Percentiles rank a stretch among this genome's conserved stretches.
phyloP scores from a whole-genome alignment of 2,113 vertebrate species.

The Bucco capensis region DNA sequence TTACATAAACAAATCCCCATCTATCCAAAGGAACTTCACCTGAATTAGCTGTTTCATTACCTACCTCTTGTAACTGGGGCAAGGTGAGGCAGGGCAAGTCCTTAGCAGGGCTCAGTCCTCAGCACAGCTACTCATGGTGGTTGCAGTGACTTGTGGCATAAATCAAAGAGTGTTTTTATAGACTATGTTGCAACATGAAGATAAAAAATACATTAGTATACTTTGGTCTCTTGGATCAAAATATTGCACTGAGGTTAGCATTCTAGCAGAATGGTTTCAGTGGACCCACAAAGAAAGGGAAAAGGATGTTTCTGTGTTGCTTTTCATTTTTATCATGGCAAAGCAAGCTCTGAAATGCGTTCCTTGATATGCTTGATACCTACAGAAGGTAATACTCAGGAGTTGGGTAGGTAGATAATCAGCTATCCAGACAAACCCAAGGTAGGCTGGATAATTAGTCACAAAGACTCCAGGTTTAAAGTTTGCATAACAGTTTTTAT shows the following conservation, averaged over 20 bases:
- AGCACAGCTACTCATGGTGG: not conserved
- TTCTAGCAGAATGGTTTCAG: not conserved
- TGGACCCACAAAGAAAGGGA: not conserved
- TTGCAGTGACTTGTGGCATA: not conserved
- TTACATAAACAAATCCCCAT: not conserved
- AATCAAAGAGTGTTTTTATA: not conserved
- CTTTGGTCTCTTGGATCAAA: not conserved
- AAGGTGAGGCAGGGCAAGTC: not conserved
- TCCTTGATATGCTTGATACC: not conserved
- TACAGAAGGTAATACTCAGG: not conserved
- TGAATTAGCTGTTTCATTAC: not conserved
- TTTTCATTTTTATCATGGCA: not conserved
- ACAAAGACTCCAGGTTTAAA: not conserved
- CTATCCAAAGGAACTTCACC: not conserved
- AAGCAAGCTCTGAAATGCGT: not conserved
- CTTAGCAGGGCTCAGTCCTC: not conserved
- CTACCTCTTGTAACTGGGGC: not conserved
- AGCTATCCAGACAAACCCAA: not conserved
- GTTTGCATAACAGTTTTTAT: not conserved
- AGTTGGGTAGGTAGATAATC: not conserved
- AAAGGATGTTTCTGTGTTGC: not conserved
- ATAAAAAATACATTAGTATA: slow-evolving; percentile 7
- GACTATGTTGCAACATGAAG: not conserved
- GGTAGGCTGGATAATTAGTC: not conserved
- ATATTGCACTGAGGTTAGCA: not conserved